Conservation (phyloP, 30 jellyfish, hydroid and myxozoan species). For the Nemopilema nomurai region DNA sequence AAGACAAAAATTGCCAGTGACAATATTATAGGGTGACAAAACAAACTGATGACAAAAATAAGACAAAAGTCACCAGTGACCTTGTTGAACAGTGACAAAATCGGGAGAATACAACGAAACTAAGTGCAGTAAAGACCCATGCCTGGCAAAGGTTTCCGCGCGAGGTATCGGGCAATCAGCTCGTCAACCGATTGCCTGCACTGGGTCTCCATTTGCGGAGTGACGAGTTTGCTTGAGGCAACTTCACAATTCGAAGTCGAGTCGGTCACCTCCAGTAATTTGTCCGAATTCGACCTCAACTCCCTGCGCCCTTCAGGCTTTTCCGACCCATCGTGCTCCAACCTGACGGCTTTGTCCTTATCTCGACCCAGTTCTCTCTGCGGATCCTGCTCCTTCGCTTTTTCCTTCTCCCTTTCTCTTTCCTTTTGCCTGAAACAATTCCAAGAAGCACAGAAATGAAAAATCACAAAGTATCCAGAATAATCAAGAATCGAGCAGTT, state of each 20-base stretch:
- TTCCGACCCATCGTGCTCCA: constrained; percentile 23
- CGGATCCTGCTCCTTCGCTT: constrained; percentile 40
- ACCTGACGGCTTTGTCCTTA: constrained; percentile 14
- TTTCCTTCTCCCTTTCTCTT: constrained; percentile 58
- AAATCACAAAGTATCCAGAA: neutral
- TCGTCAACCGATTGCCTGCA: constrained; percentile 69
- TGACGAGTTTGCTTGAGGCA: constrained; percentile 4
- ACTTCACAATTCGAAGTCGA: neutral
- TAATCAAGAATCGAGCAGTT: too few relatives aligned
- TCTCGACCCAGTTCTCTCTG: constrained; percentile 31
- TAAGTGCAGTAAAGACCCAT: neutral
- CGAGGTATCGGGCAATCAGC: constrained; percentile 65
- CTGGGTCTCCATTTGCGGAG: constrained; percentile 46
- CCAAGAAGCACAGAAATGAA: neutral
- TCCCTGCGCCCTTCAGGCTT: constrained; percentile 27
- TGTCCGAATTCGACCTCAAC: constrained; percentile 20
- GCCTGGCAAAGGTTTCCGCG: constrained; percentile 76
- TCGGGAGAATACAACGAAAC: neutral
- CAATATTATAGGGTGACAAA: too few relatives aligned
- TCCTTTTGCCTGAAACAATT: constrained; percentile 44
- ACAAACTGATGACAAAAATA: too few relatives aligned
- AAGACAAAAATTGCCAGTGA: too few relatives aligned
- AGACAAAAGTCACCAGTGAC: too few relatives aligned
- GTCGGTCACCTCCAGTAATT: neutral
- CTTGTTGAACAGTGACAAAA: too few relatives aligned